A percentile compares a stretch with the other conserved stretches of the same genome.
phyloP scores from a whole-genome alignment of 2,797 vertebrate genomes.

The Danio aesculapii region DNA sequence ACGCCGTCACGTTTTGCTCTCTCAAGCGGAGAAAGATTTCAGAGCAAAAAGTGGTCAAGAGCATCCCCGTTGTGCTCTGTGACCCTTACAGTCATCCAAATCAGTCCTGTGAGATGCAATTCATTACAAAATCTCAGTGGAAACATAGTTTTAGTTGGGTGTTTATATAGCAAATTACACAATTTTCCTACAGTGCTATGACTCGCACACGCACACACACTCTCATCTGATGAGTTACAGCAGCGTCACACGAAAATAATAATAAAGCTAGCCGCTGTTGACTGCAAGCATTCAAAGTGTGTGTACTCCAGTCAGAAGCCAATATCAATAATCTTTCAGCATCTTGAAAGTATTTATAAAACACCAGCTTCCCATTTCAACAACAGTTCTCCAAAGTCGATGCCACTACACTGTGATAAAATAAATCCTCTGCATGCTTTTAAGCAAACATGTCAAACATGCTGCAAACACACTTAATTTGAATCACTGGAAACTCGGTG shows the following conservation, averaged over 20 bases:
- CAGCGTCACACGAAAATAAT: slow-evolving; percentile 7
- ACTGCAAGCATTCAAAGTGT: slow-evolving; percentile 30
- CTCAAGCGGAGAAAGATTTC: slow-evolving; percentile 3
- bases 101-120: slow-evolving; percentile 11
- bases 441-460: slow-evolving; percentile 32
- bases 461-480: slow-evolving; percentile 28
- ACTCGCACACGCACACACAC: background rate
- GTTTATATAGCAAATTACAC: slow-evolving; percentile 42
- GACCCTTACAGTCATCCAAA: slow-evolving; percentile 26
- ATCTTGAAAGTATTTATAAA: slow-evolving; percentile 47
- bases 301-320: slow-evolving; percentile 27
- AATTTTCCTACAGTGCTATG: slow-evolving; percentile 22
- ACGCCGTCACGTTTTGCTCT: slow-evolving; percentile 17
- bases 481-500: background rate
- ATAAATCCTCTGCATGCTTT: slow-evolving; percentile 37
- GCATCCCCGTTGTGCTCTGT: slow-evolving; percentile 25
- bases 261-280: slow-evolving; percentile 12
- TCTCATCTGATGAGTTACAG: slow-evolving; percentile 13
- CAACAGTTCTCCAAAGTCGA: slow-evolving; percentile 35
- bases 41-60: slow-evolving; percentile 3
- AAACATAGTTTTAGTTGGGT: slow-evolving; percentile 42
- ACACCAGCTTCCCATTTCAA: slow-evolving; percentile 35
- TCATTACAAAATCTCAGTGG: slow-evolving; percentile 45
- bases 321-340: slow-evolving; percentile 47
- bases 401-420: slow-evolving; percentile 48